Conservation (phyloP, 2,888 invertebrate species). For the Pandemis cinnamomeana region DNA sequence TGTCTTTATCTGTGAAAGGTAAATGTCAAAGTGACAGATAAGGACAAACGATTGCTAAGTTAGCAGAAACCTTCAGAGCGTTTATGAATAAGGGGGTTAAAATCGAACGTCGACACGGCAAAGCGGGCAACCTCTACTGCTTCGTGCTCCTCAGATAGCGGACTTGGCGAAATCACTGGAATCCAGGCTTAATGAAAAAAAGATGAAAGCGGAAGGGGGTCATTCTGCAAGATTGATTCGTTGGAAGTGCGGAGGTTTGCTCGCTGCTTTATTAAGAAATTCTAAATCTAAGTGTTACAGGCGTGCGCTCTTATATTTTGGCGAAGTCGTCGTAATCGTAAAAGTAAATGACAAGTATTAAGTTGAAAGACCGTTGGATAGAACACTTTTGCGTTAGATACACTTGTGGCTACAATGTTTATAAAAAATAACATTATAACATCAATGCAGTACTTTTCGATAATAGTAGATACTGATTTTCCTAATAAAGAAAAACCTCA, state of each 20-base stretch:
- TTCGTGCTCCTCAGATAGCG: conserved; percentile 24
- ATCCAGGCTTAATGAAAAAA: conserved; percentile 42
- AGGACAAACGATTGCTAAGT: no score
- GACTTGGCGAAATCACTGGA: conserved; percentile 34
- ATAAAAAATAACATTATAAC: no score
- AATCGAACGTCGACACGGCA: conserved; percentile 8
- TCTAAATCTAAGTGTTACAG: conserved; percentile 27
- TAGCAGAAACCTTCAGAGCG: no score
- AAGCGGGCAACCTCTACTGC: conserved; percentile 13
- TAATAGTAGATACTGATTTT: no score
- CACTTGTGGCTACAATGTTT: not conserved
- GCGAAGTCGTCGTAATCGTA: not conserved
- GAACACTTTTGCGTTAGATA: not conserved
- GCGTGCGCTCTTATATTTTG: conserved; percentile 3
- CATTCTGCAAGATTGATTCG: conserved; percentile 41
- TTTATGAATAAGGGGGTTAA: no score
- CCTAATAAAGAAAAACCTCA: no score
- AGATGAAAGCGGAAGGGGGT: conserved; percentile 42
- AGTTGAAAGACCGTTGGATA: not conserved
- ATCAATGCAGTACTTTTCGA: no score
- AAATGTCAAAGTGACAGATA: no score
- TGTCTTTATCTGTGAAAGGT: no score
- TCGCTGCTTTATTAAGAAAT: conserved; percentile 39
- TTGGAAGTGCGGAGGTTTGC: conserved; percentile 25
- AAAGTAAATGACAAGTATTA: conserved; percentile 6